These are phyloP conservation scores for Echinops telfairi DNA, from an alignment of 2,113 vertebrate species.

Conservation along the genomic window DNA sequence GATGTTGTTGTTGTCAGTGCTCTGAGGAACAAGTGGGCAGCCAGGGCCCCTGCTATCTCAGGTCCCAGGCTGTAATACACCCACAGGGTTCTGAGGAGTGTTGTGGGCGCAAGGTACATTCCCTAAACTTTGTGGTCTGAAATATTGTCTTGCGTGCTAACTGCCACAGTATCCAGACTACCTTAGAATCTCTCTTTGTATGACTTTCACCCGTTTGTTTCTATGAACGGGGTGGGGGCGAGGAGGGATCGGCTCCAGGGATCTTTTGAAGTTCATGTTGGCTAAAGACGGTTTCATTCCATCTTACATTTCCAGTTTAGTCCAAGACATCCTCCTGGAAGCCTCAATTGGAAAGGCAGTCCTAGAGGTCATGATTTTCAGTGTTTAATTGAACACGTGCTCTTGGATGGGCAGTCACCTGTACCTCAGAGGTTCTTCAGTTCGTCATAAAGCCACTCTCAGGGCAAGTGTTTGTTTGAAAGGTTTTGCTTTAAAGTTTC, in stretches of 20 bases:
- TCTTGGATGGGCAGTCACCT: not conserved
- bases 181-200: not conserved
- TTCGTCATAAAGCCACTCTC: not conserved
- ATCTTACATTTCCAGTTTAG: not conserved
- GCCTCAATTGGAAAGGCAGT: not conserved
- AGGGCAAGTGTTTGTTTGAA: slow-evolving; percentile 8
- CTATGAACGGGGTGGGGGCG: not conserved
- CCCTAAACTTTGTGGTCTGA: not conserved
- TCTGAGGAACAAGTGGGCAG: not conserved
- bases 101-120: not conserved
- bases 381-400: not conserved
- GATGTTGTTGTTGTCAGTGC: fast-evolving
- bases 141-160: not conserved
- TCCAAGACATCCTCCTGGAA: not conserved
- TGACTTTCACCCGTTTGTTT: not conserved
- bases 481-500: slow-evolving; percentile 45
- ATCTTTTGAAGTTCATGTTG: slow-evolving; percentile 37
- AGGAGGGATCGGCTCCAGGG: not conserved
- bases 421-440: not conserved
- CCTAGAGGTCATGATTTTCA: not conserved
- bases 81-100: not conserved
- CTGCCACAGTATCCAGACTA: not conserved
- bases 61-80: not conserved
- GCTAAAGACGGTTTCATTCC: slow-evolving; percentile 2
- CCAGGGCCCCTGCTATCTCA: not conserved